Evolutionary conservation across 1,140 invertebrate species (phyloP).

Genomic region (Orussus abietinus): DNA sequence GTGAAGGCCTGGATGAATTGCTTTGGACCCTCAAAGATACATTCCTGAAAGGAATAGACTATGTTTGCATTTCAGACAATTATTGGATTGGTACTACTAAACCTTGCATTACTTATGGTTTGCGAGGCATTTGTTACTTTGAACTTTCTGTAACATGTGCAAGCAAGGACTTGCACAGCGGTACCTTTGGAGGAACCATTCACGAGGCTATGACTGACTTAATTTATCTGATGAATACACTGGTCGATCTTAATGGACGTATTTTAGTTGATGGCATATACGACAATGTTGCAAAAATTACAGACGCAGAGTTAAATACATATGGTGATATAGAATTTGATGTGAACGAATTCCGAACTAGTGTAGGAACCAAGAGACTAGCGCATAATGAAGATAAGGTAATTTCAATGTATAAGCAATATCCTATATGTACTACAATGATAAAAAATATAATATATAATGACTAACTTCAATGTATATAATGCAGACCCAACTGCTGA

Average conservation of each 20-base stretch:
- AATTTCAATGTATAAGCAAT: no score
- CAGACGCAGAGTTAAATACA: constrained; percentile 69
- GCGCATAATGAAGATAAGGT: constrained; percentile 75
- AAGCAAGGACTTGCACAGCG: constrained; percentile 91
- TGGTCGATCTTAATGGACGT: constrained; percentile 80
- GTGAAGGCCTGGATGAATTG: constrained; percentile 89
- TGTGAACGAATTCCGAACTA: constrained; percentile 67
- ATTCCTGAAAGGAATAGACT: constrained; percentile 85
- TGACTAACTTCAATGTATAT: no score
- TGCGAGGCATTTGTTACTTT: constrained; percentile 93
- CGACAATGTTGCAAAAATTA: constrained; percentile 72
- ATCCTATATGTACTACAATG: not conserved
- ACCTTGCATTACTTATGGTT: constrained; percentile 95
- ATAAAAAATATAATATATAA: not conserved
- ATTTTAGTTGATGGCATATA: constrained; percentile 79
- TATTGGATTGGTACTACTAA: constrained; percentile 97
- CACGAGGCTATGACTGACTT: constrained; percentile 88
- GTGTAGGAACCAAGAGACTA: constrained; percentile 69
- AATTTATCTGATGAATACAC: constrained; percentile 75
- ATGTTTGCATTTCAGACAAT: constrained; percentile 97
- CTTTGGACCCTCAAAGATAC: constrained; percentile 68
- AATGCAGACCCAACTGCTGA: constrained; percentile 66
- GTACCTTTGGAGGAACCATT: constrained; percentile 88
- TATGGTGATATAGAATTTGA: constrained; percentile 92
- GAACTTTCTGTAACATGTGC: constrained; percentile 86